Base-by-base conservation (phyloP, 2,888 invertebrate species). In the Cryptosula pallasiana region DNA sequence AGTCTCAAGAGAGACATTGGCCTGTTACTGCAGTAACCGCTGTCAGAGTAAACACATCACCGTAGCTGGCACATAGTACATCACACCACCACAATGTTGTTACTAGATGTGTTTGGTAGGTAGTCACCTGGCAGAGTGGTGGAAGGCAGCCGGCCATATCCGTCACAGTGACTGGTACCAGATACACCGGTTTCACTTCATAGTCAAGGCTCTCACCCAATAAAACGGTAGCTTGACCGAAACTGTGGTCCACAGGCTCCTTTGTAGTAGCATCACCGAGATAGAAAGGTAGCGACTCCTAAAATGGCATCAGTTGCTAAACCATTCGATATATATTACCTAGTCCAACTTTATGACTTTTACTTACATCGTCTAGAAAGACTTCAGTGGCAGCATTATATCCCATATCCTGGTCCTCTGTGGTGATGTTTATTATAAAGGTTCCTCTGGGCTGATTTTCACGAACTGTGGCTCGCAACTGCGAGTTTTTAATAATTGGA, bases 361-460 rank as follows among this genome's bases (percentile, higher is more conserved):
- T 45, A 45, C 25, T 57, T 57, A 63, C 63, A 20, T 63, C 63
- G 5, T 63, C 63, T 13, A 63, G 32, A 32, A 63, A 32, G 25
- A 63, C 32, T n/a, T 63, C 63, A 25, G 63, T 63, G 9, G 63
- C 63, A 29, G 63, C 63, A 32, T 63, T 63, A n/a, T 63, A 63
- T 32, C 63, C 63, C 32, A 27, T 63, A 34, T 63, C 63, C n/a
- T 63, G 29, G 32, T 63, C 63, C 5, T 63, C 63, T n/a, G 63
- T 32, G 16, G 27, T 27, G 2, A 63, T 63, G 25, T 63, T 63
- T 63, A 63, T 63, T 29, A 63, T n/a, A 34, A 63, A 63, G 20
- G 63, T 63, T 29, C 63, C 63, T 13, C 3, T 27, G 9, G 63
- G 63, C 9, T 32, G 63, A 27, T 63, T 63, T 32, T 63, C 63